These are phyloP conservation scores for Dascyllus trimaculatus DNA, from an alignment of 2,113 vertebrate genomes.

Conservation along the genomic window DNA sequence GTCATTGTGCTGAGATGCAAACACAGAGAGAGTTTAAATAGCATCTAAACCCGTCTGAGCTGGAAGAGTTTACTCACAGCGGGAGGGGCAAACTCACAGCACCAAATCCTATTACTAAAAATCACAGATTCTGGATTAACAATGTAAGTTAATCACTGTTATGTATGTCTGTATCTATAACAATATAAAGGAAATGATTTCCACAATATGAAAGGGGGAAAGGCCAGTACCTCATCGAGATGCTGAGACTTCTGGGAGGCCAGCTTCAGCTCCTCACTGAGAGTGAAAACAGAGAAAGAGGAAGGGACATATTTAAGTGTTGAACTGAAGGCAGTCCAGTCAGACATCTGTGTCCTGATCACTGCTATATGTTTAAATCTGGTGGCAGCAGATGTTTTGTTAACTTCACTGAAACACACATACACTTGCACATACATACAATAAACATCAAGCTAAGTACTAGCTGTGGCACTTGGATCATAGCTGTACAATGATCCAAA, in stretches of 20 bases:
- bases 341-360: constrained; percentile 22
- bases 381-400: constrained; percentile 25
- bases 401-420: background rate
- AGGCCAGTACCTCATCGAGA: constrained; percentile 82
- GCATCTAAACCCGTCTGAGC: constrained; percentile 63
- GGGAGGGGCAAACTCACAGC: constrained; percentile 33
- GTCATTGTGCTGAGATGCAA: constrained; percentile 85
- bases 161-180: background rate
- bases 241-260: constrained; percentile 91
- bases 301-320: background rate
- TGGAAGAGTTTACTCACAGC: constrained; percentile 47
- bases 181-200: background rate
- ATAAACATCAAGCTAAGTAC: background rate
- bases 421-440: background rate
- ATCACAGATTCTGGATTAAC: background rate
- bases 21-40: constrained; percentile 53
- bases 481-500: no score
- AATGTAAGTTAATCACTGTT: no score
- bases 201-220: background rate
- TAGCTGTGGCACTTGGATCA: no score
- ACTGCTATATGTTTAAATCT: background rate
- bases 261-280: constrained; percentile 93
- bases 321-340: background rate
- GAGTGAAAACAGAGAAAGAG: constrained; percentile 41
- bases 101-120: constrained; percentile 33